Conservation (phyloP, 2,888 invertebrate species). For the Megamerina dolium region DNA sequence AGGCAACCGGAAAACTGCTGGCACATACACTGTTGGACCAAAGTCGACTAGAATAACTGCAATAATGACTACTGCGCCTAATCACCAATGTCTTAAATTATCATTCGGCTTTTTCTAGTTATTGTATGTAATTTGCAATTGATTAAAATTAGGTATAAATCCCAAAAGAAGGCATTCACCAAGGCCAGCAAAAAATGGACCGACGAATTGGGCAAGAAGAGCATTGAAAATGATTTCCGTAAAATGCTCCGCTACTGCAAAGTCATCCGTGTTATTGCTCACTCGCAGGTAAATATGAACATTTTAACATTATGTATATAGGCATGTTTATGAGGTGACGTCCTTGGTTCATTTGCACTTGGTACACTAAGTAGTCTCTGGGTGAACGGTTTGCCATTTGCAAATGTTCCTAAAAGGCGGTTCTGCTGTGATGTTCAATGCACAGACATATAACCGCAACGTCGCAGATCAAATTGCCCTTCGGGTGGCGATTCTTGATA, state of each 20-base stretch:
- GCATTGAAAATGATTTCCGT: constrained; percentile 93
- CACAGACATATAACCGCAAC: constrained; percentile 42
- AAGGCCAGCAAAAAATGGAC: constrained; percentile 98
- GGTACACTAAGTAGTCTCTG: constrained; percentile 21
- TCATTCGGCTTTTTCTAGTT: too few species aligned
- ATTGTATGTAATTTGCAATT: too few species aligned
- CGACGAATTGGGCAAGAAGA: constrained; percentile 92
- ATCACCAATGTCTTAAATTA: neutral
- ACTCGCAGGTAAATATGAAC: constrained; percentile 76
- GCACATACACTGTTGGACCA: too few species aligned
- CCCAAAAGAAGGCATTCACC: constrained; percentile 99
- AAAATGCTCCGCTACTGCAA: constrained; percentile 99
- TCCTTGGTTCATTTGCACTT: constrained; percentile 40
- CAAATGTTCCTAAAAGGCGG: constrained; percentile 44
- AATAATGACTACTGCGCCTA: too few species aligned
- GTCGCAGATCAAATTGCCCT: constrained; percentile 49
- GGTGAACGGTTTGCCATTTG: constrained; percentile 26
- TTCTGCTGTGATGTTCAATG: constrained; percentile 39
- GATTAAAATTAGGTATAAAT: constrained; percentile 77
- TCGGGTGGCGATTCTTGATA: constrained; percentile 49
- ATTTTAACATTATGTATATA: neutral
- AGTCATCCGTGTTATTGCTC: constrained; percentile 91
- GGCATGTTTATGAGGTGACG: constrained; percentile 29
- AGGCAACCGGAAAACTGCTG: too few species aligned
- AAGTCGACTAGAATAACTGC: too few species aligned